Conservation (phyloP, 2,888 invertebrate species). For the Nymphalis urticae region DNA sequence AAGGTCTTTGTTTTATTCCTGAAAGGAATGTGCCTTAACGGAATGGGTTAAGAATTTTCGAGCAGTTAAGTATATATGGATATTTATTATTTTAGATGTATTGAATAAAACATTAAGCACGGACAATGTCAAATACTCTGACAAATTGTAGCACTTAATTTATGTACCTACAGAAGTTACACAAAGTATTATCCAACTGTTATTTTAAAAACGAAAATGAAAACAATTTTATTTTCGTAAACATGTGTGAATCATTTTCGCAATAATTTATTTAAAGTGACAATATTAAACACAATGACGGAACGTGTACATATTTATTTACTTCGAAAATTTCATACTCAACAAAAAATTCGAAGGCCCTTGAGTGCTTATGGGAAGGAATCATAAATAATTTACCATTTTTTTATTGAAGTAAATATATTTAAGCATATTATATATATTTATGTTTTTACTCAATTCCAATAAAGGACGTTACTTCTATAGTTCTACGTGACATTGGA, state of each 20-base stretch:
- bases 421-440: neutral
- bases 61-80: neutral
- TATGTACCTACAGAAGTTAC: neutral
- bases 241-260: conserved; percentile 12
- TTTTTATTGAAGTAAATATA: conserved; percentile 8
- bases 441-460: no score
- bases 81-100: neutral
- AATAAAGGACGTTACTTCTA: neutral
- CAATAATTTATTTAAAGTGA: conserved; percentile 23
- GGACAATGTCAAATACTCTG: neutral
- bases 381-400: conserved; percentile 23
- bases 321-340: conserved; percentile 23
- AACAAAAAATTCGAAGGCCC: conserved; percentile 23
- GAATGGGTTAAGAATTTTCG: conserved; percentile 2
- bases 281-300: conserved; percentile 13
- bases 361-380: conserved; percentile 7
- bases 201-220: conserved; percentile 8
- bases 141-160: neutral
- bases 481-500: neutral
- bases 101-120: neutral
- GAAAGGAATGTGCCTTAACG: neutral
- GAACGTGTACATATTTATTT: conserved; percentile 21
- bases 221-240: conserved; percentile 7
- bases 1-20: neutral
- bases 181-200: neutral